phyloP scores from a whole-genome alignment of 1,140 invertebrate species.

The Stegodyphus mimosarum region DNA sequence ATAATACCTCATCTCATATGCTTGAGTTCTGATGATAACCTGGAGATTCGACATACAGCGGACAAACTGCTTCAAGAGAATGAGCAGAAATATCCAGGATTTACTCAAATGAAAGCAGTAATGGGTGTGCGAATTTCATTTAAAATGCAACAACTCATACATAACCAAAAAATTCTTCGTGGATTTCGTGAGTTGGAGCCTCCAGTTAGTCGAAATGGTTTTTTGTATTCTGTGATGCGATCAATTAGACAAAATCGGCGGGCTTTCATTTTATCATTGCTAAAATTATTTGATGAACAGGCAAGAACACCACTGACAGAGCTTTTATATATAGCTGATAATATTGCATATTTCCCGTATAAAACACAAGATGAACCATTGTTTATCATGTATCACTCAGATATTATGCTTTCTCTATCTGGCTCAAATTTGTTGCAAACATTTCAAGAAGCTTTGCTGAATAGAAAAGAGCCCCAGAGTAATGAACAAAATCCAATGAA shows the following conservation, averaged over 20 bases:
- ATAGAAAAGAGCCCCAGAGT: background rate
- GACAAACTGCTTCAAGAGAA: conserved; percentile 97
- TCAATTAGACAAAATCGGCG: conserved; percentile 92
- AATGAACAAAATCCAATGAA: conserved; percentile 56
- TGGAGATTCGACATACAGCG: conserved; percentile 87
- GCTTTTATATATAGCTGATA: conserved; percentile 97
- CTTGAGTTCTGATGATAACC: conserved; percentile 94
- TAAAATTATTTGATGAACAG: conserved; percentile 85
- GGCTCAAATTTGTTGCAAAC: conserved; percentile 67
- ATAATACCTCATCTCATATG: conserved; percentile 98
- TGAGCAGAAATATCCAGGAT: conserved; percentile 98
- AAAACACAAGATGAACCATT: conserved; percentile 97
- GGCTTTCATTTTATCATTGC: conserved; percentile 88
- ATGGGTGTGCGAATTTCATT: conserved; percentile 77
- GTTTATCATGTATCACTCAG: conserved; percentile 98
- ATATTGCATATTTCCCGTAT: conserved; percentile 98
- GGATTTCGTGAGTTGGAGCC: conserved; percentile 83
- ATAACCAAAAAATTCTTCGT: conserved; percentile 72
- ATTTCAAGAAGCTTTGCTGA: conserved; percentile 65
- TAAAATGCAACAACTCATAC: conserved; percentile 64
- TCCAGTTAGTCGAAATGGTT: conserved; percentile 89
- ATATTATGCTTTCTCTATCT: conserved; percentile 87
- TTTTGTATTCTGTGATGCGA: conserved; percentile 93
- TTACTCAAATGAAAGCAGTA: conserved; percentile 92
- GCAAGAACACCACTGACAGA: conserved; percentile 81